Base-by-base conservation (phyloP, 2,888 invertebrate genomes). In the Caenorhabditis japonica region DNA sequence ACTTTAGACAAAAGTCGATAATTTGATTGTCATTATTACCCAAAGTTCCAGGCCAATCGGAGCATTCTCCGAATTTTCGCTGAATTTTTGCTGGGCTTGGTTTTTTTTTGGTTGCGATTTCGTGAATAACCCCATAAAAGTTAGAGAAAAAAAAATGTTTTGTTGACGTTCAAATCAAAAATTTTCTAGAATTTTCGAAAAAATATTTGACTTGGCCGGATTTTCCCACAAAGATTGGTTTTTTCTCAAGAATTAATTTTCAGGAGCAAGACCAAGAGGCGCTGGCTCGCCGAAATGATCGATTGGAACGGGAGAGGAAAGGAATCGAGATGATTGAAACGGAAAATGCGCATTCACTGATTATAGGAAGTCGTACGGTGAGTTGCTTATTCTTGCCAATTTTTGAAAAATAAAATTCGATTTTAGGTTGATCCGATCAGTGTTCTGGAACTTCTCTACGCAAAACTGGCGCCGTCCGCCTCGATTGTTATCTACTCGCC, bases 401-500 rank as follows among this genome's bases (percentile, higher is more conserved):
- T 30, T 30, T 21, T 30, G n/a, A n/a, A n/a, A n/a, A n/a, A n/a
- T n/a, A n/a, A n/a, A 7, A 13, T 44, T 21, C 19, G 21, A 15
- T 58, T 60, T 33, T 55, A 75, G 61, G 70, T 82, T 8, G 79
- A 83, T 53, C 77, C 81, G 8, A 53, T 79, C 23, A 72, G 61
- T 47, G 52, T 82, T 15, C 71, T 85, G n/a, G 78, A 82, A 38
- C 44, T 64, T 25, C n/a, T 74, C 17, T 76, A 71, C 44, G 34
- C 53, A 7, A 68, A 58, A 21, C 66, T 84, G 41, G 73, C 79
- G 1, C 66, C 80, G 27, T 70, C 81, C 4, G 79, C 82, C 8
- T 78, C 81, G 3, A 72, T 85, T 17, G 82, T 82, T n/a, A 74
- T 84, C 34, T 85, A 84, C 58, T 72, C 71, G 25, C 79, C 76